phyloP scores from a whole-genome alignment of 2,888 invertebrate species.

The Osedax frankpressi region DNA sequence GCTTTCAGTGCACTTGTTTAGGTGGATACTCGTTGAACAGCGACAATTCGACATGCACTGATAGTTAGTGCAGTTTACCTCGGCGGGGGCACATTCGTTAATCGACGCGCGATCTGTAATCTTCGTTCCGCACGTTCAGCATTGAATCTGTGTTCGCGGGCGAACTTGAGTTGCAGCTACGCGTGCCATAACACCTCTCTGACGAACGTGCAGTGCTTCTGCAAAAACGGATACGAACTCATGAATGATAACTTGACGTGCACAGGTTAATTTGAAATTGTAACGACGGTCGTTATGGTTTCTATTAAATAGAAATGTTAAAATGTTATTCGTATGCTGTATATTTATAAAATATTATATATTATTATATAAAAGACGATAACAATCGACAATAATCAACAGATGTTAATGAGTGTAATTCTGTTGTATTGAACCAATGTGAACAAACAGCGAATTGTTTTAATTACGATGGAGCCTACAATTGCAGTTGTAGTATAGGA shows the following conservation, averaged over 20 bases:
- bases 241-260: conserved; percentile 12
- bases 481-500: conserved; percentile 12
- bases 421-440: not conserved
- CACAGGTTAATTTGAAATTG: not conserved
- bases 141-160: conserved; percentile 13
- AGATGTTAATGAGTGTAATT: conserved; percentile 12
- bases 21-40: not conserved
- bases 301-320: too few species aligned
- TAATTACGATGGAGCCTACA: not conserved
- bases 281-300: conserved; percentile 1
- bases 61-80: not conserved
- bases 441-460: not conserved
- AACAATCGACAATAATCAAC: too few species aligned
- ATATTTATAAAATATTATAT: too few species aligned
- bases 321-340: too few species aligned
- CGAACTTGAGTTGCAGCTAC: conserved; percentile 12
- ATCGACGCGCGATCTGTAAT: not conserved
- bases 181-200: conserved; percentile 9
- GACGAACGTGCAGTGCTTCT: conserved; percentile 4
- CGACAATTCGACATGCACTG: not conserved
- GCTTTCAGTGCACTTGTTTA: conserved; percentile 18
- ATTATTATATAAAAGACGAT: too few species aligned
- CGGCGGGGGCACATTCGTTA: too few species aligned
- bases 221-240: conserved; percentile 13
- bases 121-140: conserved; percentile 6